phyloP scores from a whole-genome alignment of 2,797 vertebrate species.

The Megalops cyprinoides region DNA sequence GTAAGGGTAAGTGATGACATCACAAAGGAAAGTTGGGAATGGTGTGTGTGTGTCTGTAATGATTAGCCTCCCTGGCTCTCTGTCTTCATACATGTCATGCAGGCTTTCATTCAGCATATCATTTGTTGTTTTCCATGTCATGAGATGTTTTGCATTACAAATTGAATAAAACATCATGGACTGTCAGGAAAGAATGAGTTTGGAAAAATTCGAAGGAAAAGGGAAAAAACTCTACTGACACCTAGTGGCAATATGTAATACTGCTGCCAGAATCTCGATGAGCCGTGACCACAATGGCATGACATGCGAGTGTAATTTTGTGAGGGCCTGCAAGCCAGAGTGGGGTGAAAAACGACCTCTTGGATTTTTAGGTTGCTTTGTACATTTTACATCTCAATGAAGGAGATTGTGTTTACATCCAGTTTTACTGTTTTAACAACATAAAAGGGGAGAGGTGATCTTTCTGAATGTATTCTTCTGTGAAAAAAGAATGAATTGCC shows the following conservation, averaged over 20 bases:
- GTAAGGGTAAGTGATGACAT: neutral
- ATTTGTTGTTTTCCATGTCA: slow-evolving; percentile 10
- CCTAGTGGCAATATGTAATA: slow-evolving; percentile 54
- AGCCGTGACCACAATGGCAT: neutral
- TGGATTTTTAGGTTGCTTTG: too few relatives aligned
- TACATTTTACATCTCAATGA: too few relatives aligned
- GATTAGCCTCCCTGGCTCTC: neutral
- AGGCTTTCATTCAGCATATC: neutral
- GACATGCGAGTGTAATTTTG: neutral
- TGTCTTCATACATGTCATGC: neutral
- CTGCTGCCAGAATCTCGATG: neutral
- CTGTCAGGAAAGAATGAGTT: neutral
- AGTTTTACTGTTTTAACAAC: too few relatives aligned
- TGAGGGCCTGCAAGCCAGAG: neutral
- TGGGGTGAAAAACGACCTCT: too few relatives aligned
- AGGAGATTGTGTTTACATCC: too few relatives aligned
- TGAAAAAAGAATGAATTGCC: too few relatives aligned
- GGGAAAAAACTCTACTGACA: slow-evolving; percentile 49
- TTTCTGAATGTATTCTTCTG: too few relatives aligned
- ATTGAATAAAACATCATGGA: neutral
- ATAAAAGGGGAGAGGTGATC: too few relatives aligned
- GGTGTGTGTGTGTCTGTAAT: neutral
- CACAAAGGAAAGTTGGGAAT: neutral
- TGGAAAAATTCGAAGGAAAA: slow-evolving; percentile 22
- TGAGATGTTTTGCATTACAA: slow-evolving; percentile 12